Percentiles rank a stretch among this genome's conserved stretches.
phyloP scores from a whole-genome alignment of 2,113 vertebrate genomes.

The Vidua macroura region DNA sequence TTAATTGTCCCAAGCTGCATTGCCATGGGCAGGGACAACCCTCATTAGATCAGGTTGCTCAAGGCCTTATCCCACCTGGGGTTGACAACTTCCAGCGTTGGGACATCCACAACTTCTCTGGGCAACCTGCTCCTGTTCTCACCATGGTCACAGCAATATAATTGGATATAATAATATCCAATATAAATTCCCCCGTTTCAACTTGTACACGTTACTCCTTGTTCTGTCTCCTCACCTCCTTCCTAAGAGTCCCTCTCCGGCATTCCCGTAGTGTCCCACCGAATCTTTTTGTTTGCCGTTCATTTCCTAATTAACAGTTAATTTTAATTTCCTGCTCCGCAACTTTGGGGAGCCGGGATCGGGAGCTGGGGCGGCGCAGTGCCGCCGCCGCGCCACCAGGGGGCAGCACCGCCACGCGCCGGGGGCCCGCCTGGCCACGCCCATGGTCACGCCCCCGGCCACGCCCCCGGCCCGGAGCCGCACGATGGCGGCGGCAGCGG shows the following conservation, averaged over 20 bases:
- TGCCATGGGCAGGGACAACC: fast-evolving
- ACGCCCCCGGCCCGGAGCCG: too few relatives aligned
- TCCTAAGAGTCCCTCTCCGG: fast-evolving
- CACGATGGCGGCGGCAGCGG: too few relatives aligned
- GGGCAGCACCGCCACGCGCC: neutral
- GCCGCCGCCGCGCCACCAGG: neutral
- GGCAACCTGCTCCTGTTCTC: neutral
- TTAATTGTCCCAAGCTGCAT: neutral
- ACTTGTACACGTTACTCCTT: neutral
- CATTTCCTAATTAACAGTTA: neutral
- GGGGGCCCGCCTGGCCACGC: neutral
- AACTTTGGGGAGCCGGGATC: neutral
- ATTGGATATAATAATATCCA: neutral
- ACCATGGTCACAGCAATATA: neutral
- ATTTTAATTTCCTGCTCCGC: neutral
- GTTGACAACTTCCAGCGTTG: neutral
- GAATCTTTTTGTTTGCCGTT: fast-evolving
- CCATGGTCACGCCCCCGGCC: neutral
- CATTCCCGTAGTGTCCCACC: neutral
- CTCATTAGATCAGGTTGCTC: neutral
- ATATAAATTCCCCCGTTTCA: neutral
- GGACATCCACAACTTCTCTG: neutral
- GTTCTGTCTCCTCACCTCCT: fast-evolving
- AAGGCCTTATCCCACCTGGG: neutral
- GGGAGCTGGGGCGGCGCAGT: neutral